Percentiles rank a stretch among this genome's conserved stretches.
Conservation (phyloP, 2,888 invertebrate genomes). For the Scelioninae gen. 1 region DNA sequence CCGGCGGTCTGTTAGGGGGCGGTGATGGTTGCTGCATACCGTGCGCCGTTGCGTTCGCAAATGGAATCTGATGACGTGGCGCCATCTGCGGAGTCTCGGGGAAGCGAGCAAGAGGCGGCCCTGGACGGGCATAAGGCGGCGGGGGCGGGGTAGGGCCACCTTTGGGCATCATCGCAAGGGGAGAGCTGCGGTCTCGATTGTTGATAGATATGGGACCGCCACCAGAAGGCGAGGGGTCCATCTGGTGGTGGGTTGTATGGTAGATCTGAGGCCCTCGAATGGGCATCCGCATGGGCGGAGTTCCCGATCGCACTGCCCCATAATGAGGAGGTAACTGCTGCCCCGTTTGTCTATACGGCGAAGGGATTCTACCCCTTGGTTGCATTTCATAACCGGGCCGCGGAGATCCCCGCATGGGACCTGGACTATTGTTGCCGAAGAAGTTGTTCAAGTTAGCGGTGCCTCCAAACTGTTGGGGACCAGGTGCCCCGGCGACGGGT, state of each 20-base stretch:
- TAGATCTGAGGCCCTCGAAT: conserved; percentile 83
- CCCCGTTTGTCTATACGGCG: conserved; percentile 81
- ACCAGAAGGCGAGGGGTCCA: conserved; percentile 86
- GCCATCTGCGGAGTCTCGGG: too few relatives aligned
- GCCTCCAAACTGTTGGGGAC: conserved; percentile 82
- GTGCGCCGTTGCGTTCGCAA: too few relatives aligned
- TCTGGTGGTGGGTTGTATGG: conserved; percentile 85
- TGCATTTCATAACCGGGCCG: conserved; percentile 81
- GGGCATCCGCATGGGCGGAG: conserved; percentile 82
- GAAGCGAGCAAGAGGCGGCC: too few relatives aligned
- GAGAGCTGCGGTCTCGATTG: conserved; percentile 77
- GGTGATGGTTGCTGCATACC: too few relatives aligned
- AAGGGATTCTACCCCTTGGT: conserved; percentile 82
- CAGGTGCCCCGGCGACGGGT: conserved; percentile 77
- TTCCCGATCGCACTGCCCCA: conserved; percentile 79
- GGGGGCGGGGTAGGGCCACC: conserved; percentile 82
- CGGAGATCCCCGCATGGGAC: conserved; percentile 79
- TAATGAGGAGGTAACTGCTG: conserved; percentile 82
- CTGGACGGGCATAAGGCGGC: conserved; percentile 82
- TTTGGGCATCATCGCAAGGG: conserved; percentile 82
- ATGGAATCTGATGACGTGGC: too few relatives aligned
- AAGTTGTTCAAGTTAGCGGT: conserved; percentile 84
- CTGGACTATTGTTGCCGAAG: conserved; percentile 78
- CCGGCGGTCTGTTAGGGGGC: too few relatives aligned
- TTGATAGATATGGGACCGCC: conserved; percentile 85